These are phyloP conservation scores for Aldabrachelys gigantea DNA, from an alignment of 2,113 vertebrate genomes.

Conservation along the genomic window DNA sequence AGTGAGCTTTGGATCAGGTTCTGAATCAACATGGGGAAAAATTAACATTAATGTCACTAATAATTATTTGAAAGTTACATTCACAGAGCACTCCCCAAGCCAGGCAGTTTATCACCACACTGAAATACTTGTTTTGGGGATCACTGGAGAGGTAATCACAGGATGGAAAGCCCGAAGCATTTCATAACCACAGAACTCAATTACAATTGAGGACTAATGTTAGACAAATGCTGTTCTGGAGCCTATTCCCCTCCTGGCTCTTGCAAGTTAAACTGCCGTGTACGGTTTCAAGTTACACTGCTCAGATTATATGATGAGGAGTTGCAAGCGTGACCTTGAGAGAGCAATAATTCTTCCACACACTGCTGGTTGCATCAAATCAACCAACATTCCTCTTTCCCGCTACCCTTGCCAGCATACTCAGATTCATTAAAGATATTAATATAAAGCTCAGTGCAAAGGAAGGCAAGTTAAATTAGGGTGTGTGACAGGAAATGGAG, in stretches of 20 bases:
- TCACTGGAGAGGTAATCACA: background rate
- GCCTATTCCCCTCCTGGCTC: slow-evolving; percentile 28
- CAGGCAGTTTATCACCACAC: background rate
- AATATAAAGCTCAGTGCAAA: slow-evolving; percentile 14
- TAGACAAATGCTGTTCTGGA: slow-evolving; percentile 24
- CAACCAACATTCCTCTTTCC: background rate
- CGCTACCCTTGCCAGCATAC: background rate
- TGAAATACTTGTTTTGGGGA: background rate
- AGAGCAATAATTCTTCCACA: slow-evolving; percentile 58
- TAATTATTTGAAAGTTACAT: background rate
- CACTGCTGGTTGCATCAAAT: slow-evolving; percentile 14
- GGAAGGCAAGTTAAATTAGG: background rate
- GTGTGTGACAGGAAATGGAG: slow-evolving; percentile 25
- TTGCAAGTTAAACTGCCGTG: slow-evolving; percentile 16
- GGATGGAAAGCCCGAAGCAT: background rate
- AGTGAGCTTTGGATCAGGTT: background rate
- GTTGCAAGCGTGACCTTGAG: slow-evolving; percentile 46
- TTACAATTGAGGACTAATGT: slow-evolving; percentile 11
- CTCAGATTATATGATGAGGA: background rate
- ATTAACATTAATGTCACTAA: background rate
- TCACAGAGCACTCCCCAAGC: background rate
- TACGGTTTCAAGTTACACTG: slow-evolving; percentile 47
- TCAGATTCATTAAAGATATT: background rate
- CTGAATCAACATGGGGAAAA: background rate
- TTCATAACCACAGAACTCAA: background rate